phyloP scores from a whole-genome alignment of 2,888 invertebrate species.

The Drosophila percnosoma region DNA sequence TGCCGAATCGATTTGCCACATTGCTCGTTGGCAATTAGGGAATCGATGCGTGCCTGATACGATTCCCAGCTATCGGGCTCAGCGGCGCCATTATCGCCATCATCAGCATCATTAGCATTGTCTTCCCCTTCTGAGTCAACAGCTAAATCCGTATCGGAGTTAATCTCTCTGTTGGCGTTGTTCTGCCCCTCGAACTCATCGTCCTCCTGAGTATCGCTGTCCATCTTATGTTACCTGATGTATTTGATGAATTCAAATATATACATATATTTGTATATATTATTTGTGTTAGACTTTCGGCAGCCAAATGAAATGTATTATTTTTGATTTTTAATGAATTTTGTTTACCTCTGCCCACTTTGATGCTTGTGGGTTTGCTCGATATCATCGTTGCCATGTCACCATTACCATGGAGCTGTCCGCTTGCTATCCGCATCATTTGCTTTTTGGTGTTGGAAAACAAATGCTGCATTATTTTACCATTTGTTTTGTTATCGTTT shows the following conservation, averaged over 20 bases:
- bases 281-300: constrained; percentile 2
- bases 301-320: constrained; percentile 8
- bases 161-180: constrained; percentile 7
- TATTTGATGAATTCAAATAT: neutral
- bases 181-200: constrained; percentile 52
- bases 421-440: neutral
- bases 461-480: neutral
- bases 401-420: neutral
- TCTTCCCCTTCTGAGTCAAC: constrained; percentile 34
- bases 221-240: constrained; percentile 32
- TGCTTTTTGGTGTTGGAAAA: neutral
- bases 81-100: neutral
- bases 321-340: neutral
- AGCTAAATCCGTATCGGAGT: constrained; percentile 18
- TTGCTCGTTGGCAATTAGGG: constrained; percentile 47
- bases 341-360: constrained; percentile 15
- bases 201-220: constrained; percentile 54
- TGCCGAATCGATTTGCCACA: constrained; percentile 43
- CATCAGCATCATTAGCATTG: neutral
- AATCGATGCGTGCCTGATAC: constrained; percentile 58
- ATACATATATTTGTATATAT: constrained; percentile 2
- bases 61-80: constrained; percentile 58
- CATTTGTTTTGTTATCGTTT: neutral
- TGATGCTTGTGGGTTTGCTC: constrained; percentile 17
- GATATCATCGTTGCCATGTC: constrained; percentile 34